Evolutionary conservation across 2,888 invertebrate species (phyloP).

Genomic region (Ptychoptera contaminata): DNA sequence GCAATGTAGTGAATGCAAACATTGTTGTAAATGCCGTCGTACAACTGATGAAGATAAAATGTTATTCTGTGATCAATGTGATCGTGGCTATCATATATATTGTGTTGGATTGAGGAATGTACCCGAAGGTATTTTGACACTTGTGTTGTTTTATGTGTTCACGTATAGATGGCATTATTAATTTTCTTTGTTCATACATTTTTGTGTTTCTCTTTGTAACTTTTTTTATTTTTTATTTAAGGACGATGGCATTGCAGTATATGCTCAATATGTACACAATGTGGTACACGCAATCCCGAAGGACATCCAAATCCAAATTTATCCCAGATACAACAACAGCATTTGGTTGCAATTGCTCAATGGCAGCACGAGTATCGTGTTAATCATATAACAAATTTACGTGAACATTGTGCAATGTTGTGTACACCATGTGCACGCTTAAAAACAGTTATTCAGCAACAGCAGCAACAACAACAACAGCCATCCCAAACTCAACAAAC

Average conservation of each 20-base stretch:
- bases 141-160: neutral
- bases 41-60: conserved; percentile 77
- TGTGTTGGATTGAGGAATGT: conserved; percentile 70
- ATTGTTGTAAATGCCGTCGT: conserved; percentile 69
- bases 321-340: conserved; percentile 18
- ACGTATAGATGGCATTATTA: neutral
- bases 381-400: conserved; percentile 27
- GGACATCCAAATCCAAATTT: conserved; percentile 34
- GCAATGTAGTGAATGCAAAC: conserved; percentile 90
- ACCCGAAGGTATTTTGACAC: conserved; percentile 48
- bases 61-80: conserved; percentile 90
- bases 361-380: conserved; percentile 29
- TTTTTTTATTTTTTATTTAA: conserved; percentile 16
- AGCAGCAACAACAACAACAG: too few relatives aligned
- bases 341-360: conserved; percentile 9
- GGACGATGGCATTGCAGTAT: conserved; percentile 77
- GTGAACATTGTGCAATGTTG: conserved; percentile 35
- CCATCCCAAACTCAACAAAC: too few relatives aligned
- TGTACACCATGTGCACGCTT: conserved; percentile 35
- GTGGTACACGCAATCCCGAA: conserved; percentile 38
- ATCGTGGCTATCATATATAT: conserved; percentile 85
- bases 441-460: conserved; percentile 10
- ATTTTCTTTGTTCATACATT: neutral
- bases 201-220: neutral
- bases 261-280: conserved; percentile 53